Conservation (phyloP, 2,113 vertebrate genomes). For the Clarias magur region DNA sequence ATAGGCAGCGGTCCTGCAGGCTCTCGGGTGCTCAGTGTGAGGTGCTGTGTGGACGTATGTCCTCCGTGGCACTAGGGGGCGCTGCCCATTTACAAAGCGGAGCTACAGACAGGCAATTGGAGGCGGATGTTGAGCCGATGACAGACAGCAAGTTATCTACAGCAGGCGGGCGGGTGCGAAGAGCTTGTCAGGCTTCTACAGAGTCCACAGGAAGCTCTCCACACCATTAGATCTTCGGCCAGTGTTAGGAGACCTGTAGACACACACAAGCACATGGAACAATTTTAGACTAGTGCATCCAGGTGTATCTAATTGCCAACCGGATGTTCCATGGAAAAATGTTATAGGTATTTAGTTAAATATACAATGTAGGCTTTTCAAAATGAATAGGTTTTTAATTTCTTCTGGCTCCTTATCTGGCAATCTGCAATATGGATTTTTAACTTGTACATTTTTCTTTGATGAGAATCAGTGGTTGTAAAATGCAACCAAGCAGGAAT, state of each 20-base stretch:
- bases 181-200: slow-evolving; percentile 69
- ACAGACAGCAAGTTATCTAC: slow-evolving; percentile 74
- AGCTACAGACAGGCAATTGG: slow-evolving; percentile 69
- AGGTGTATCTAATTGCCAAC: not conserved
- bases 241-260: slow-evolving; percentile 92
- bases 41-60: slow-evolving; percentile 64
- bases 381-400: not conserved
- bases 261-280: slow-evolving; percentile 65
- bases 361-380: not conserved
- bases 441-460: not conserved
- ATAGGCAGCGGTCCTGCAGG: slow-evolving; percentile 20
- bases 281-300: slow-evolving; percentile 17
- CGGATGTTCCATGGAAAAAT: not conserved
- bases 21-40: slow-evolving; percentile 62
- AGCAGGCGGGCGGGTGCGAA: slow-evolving; percentile 72
- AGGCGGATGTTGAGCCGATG: slow-evolving; percentile 69
- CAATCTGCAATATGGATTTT: not conserved
- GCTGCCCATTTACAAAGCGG: slow-evolving; percentile 76
- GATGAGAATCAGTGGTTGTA: not conserved
- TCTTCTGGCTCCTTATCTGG: not conserved
- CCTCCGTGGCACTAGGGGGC: slow-evolving; percentile 68
- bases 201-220: slow-evolving; percentile 67
- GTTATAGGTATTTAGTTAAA: not conserved
- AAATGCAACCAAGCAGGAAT: not conserved
- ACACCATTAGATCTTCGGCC: slow-evolving; percentile 74